These are phyloP conservation scores for Physeter macrocephalus DNA, from an alignment of 2,113 vertebrate species.

Conservation along the genomic window DNA sequence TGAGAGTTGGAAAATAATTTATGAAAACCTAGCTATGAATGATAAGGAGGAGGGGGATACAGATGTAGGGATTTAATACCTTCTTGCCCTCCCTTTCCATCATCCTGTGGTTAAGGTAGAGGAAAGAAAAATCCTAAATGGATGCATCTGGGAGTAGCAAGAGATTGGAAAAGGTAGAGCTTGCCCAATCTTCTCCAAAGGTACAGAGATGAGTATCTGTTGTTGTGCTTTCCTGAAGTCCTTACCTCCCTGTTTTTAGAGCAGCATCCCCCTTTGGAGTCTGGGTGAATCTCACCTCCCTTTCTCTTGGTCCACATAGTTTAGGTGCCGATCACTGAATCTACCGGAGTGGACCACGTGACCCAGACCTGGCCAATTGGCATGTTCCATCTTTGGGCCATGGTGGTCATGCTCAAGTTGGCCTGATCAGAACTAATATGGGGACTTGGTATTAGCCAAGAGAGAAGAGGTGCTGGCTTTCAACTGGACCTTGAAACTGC, in stretches of 20 bases:
- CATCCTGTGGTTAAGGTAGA: neutral
- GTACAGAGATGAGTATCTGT: neutral
- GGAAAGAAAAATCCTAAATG: neutral
- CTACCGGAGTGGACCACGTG: neutral
- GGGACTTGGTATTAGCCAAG: neutral
- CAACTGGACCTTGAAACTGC: neutral
- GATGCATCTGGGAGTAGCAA: neutral
- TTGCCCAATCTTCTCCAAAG: neutral
- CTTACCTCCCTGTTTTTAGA: neutral
- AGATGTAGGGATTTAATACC: neutral
- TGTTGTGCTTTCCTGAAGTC: neutral
- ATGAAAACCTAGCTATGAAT: neutral
- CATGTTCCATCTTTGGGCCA: neutral
- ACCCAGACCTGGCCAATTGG: neutral
- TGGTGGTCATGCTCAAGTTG: neutral
- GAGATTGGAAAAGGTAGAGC: neutral
- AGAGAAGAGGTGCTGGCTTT: neutral
- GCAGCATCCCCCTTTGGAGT: no score
- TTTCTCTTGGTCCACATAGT: neutral
- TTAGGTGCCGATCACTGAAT: neutral
- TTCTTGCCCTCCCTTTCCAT: neutral
- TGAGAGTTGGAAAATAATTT: neutral
- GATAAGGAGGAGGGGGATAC: neutral
- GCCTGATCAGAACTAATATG: neutral
- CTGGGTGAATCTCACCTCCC: neutral